These are phyloP conservation scores for Malurus splendens DNA, from an alignment of 2,797 vertebrate species.

Conservation along the genomic window DNA sequence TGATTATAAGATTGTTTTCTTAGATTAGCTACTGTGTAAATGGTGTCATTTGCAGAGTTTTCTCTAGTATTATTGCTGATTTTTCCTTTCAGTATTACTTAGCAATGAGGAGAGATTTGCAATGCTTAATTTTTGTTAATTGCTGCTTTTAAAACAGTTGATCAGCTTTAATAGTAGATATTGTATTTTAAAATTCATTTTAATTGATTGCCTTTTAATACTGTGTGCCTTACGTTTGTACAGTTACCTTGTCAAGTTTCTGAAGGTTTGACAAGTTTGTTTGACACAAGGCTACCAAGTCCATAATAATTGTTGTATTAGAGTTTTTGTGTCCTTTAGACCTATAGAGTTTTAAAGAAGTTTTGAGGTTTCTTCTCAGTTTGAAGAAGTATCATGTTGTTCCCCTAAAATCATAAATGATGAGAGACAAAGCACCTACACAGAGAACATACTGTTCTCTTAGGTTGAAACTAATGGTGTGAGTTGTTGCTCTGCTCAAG, in stretches of 20 bases:
- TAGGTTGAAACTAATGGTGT: neutral
- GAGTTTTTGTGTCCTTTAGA: neutral
- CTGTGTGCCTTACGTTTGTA: neutral
- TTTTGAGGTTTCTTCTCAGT: neutral
- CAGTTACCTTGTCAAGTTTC: neutral
- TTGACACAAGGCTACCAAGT: neutral
- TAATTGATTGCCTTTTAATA: neutral
- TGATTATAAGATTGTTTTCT: neutral
- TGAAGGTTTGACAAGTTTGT: neutral
- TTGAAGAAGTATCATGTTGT: neutral
- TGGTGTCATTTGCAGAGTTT: neutral
- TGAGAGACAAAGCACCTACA: neutral
- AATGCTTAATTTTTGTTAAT: neutral
- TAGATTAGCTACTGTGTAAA: neutral
- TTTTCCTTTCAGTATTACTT: neutral
- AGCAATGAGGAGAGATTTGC: neutral
- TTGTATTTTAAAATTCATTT: neutral
- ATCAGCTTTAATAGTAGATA: neutral
- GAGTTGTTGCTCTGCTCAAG: neutral
- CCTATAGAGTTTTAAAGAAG: neutral
- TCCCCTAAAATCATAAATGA: neutral
- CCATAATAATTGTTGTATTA: neutral
- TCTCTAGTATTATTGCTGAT: neutral
- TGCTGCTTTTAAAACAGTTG: neutral
- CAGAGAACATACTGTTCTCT: neutral